Evolutionary conservation across 2,797 vertebrate genomes (phyloP).

Genomic region (Smutsia temminckii): DNA sequence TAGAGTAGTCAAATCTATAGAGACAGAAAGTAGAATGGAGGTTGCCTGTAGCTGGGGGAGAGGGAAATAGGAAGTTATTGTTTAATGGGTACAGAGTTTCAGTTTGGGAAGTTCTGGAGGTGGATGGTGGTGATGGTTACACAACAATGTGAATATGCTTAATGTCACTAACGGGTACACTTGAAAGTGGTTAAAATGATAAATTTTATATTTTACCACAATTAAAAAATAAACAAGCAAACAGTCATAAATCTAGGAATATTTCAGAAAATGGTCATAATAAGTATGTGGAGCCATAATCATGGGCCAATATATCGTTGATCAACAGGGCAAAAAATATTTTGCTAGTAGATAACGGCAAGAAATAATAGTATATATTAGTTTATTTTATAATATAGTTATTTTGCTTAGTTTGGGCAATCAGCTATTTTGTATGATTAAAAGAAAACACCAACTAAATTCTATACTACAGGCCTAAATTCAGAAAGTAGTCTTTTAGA

Average conservation of each 20-base stretch:
- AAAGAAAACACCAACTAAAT: conserved; percentile 14
- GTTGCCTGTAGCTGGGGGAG: not conserved
- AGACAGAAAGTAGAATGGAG: not conserved
- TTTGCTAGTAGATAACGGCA: not conserved
- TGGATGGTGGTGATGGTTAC: not conserved
- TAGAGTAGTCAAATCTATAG: not conserved
- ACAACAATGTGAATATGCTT: not conserved
- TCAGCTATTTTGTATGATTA: not conserved
- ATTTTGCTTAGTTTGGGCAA: conserved; percentile 47
- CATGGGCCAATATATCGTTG: not conserved
- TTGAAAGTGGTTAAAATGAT: not conserved
- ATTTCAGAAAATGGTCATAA: conserved; percentile 10
- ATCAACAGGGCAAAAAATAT: conserved; percentile 11
- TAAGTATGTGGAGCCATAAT: not conserved
- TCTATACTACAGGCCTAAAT: not conserved
- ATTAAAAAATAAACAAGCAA: not conserved
- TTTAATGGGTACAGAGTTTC: not conserved
- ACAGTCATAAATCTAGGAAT: not conserved
- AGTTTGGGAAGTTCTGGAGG: not conserved
- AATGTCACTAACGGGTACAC: not conserved
- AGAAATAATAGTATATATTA: not conserved
- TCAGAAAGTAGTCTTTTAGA: conserved; percentile 31
- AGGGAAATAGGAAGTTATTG: not conserved
- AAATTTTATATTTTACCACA: conserved; percentile 9
- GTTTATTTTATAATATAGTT: not conserved